phyloP scores from a whole-genome alignment of 2,113 vertebrate species.

The Sterna hirundo region DNA sequence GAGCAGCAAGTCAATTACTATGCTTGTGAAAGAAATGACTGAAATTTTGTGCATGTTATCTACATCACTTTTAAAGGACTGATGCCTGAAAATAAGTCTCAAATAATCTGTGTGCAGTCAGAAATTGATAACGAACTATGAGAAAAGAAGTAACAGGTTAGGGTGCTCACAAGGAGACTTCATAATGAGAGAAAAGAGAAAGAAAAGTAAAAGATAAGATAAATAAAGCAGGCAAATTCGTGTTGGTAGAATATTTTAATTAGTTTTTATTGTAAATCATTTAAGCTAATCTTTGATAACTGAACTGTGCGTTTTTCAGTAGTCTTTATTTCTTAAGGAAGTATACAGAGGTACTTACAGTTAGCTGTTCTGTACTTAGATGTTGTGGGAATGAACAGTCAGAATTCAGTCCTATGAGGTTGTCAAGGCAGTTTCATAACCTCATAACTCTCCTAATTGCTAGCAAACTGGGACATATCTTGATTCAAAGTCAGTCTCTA shows the following conservation, averaged over 20 bases:
- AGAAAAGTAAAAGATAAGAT: background rate
- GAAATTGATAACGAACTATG: background rate
- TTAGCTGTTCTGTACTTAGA: background rate
- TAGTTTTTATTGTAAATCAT: background rate
- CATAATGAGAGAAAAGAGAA: background rate
- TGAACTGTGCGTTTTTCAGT: background rate
- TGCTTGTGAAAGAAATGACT: background rate
- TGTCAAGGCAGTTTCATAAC: background rate
- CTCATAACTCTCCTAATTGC: background rate
- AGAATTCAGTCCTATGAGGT: background rate
- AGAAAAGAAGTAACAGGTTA: background rate
- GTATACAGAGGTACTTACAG: background rate
- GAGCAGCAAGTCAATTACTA: background rate
- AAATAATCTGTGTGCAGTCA: background rate
- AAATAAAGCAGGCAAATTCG: background rate
- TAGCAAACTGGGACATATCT: background rate
- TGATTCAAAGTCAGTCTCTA: background rate
- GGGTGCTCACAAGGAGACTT: background rate
- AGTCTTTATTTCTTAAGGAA: background rate
- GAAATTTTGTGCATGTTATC: background rate
- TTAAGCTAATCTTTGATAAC: background rate
- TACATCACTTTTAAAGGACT: background rate
- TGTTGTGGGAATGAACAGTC: background rate
- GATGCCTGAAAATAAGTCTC: background rate
- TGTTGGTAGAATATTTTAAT: background rate